These are phyloP conservation scores for Caerostris darwini DNA, from an alignment of 1,140 invertebrate species.

Conservation along the genomic window DNA sequence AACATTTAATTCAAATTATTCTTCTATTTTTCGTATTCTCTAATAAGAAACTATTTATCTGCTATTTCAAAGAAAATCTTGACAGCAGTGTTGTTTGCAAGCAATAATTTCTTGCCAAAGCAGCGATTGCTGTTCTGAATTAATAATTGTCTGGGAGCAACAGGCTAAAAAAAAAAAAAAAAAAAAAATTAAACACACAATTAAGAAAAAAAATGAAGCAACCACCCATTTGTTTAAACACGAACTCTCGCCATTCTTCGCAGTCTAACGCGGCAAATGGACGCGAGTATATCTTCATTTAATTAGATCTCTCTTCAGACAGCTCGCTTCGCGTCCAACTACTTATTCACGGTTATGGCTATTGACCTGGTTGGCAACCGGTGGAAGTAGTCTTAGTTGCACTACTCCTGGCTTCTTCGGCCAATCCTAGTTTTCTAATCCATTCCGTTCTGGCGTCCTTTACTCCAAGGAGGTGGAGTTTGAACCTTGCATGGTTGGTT, in stretches of 20 bases:
- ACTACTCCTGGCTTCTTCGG: background rate
- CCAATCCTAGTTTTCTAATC: slow-evolving; percentile 49
- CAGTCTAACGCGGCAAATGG: background rate
- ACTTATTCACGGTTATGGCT: slow-evolving; percentile 39
- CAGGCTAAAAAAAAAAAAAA: slow-evolving; percentile 11
- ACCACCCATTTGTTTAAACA: background rate
- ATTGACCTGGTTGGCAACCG: slow-evolving; percentile 8
- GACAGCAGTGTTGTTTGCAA: no score
- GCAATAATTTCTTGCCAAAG: no score
- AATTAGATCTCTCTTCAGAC: slow-evolving; percentile 3
- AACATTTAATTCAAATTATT: no score
- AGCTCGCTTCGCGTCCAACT: slow-evolving; percentile 1
- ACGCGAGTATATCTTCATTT: slow-evolving; percentile 47
- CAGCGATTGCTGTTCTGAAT: background rate
- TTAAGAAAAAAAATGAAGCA: background rate
- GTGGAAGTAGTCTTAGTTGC: background rate
- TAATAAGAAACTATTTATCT: no score
- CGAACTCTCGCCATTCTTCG: background rate
- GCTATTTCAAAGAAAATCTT: no score
- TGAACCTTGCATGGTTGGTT: slow-evolving; percentile 31
- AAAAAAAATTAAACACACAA: slow-evolving; percentile 17
- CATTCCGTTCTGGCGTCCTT: slow-evolving; percentile 3
- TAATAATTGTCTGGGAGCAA: slow-evolving; percentile 6
- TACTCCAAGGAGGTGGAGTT: slow-evolving; percentile 45
- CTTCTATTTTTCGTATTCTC: no score